Base-by-base conservation (phyloP, 2,888 invertebrate genomes). In the Plebejus argus region DNA sequence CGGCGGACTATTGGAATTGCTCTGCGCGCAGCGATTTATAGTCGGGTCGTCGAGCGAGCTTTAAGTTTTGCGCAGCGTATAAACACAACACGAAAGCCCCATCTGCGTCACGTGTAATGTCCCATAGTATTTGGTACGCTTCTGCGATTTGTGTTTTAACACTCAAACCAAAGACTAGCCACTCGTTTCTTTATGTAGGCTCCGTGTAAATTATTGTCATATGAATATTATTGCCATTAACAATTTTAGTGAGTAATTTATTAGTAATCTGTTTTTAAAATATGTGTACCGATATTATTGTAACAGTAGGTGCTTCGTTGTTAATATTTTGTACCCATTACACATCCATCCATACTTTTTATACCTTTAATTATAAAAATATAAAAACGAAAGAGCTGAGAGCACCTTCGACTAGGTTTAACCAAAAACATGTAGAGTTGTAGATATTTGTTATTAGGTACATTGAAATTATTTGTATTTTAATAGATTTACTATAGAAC, bases 141-240 rank as follows among this genome's bases (percentile, higher is more conserved):
- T 80, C 79, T 80, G 79, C 77, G 79, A 79, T 85, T 86, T 84
- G 86, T 87, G 87, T 88, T 89, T 88, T 87, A 87, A 86, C 84
- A 86, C 86, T 84, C 88, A 90, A 88, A 91, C 92, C 92, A 92
- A 92, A 92, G 92, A 92, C 88, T 88, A 87, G 86, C 85, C 85
- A 86, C 83, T 84, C 85, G 83, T 88, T 84, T 86, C 78, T 85
- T 81, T 84, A 86, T 49, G 39, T 85, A 75, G 71, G 76, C 39
- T 70, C 76, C 72, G 78, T 80, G 78, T 78, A 77, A 79, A 76
- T 72, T 15, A 45, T 49, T 72, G n/a, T 23, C 72, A 72, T 53
- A 53, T 58, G 58, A 58, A 58, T 58, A 58, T 58, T 45, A 45
- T 74, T 49, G 23, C 28, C 28, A 18, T 49, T 49, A 53, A n/a